Base-by-base conservation (phyloP, 2,888 invertebrate genomes). In the Tupiocoris notatus region DNA sequence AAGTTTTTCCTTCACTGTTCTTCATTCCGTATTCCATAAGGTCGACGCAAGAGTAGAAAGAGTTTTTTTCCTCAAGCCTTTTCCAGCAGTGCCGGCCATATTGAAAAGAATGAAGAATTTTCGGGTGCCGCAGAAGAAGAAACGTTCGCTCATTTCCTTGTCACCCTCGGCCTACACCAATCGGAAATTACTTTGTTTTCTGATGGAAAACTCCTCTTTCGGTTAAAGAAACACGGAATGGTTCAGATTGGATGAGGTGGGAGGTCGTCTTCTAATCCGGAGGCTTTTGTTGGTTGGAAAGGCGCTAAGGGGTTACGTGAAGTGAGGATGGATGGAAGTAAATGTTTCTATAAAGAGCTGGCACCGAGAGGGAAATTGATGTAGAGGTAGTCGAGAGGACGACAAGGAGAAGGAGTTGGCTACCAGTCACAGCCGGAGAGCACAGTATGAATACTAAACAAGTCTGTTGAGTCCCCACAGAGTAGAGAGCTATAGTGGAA, bases 171-270 rank as follows among this genome's bases (percentile, higher is more conserved):
- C 22, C 39, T 21, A 20, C 24, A 18, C 63, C 73, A 73, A 73
- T 73, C 62, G 73, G 73, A 73, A 73, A 73, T 73, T 62, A 73
- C 73, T 73, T 73, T 73, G 73, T 73, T 73, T 73, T 73, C 62
- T 62, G 21, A 17, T 61, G 61, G 24, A 18, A 23, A 59, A 70
- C 63, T 20, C 63, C 39, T 12, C 39, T 39, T 39, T 39, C 39
- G 39, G 6, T 16, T 20, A 56, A 56, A 21, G n/a, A 56, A 54
- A 25, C 21, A 18, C 2, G 18, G 56, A 66, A 39, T 18, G 22
- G 23, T 56, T 22, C 21, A 22, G 54, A 22, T 16, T 18, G 21
- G 57, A 67, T 16, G 67, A 17, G 21, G 17, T 39, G 56, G 59
- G 23, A 68, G 24, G 70, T 23, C 21, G 25, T 12, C 39, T 17